Conservation (phyloP, 2,797 vertebrate species). For the Falco novaeseelandiae region DNA sequence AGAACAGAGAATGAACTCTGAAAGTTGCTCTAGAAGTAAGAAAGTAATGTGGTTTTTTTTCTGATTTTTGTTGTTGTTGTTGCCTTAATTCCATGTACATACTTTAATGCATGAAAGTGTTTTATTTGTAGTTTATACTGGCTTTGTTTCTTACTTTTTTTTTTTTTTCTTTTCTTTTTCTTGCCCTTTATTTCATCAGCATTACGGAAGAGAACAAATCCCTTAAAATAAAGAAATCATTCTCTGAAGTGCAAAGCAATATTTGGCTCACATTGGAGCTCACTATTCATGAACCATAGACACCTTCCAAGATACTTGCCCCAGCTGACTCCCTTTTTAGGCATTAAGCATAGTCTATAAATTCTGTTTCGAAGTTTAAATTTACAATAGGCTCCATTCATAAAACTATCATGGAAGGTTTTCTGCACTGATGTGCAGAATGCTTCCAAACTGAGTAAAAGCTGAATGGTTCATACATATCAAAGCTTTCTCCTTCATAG, state of each 20-base stretch:
- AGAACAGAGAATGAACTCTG: background rate
- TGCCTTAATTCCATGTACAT: background rate
- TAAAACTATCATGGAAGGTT: slow-evolving; percentile 18
- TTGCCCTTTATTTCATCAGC: background rate
- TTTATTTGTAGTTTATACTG: background rate
- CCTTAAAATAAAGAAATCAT: background rate
- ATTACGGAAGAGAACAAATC: background rate
- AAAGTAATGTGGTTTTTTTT: background rate
- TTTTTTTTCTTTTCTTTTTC: background rate
- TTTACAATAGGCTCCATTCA: slow-evolving; percentile 51
- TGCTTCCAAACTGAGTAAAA: slow-evolving; percentile 40
- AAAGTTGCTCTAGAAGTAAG: background rate
- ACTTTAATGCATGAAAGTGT: background rate
- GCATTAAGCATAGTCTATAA: slow-evolving; percentile 16
- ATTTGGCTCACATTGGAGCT: background rate
- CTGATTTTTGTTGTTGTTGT: background rate
- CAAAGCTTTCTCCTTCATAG: slow-evolving; percentile 30
- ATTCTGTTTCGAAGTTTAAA: slow-evolving; percentile 28
- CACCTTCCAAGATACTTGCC: background rate
- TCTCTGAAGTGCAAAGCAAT: background rate
- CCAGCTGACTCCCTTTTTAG: slow-evolving; percentile 1
- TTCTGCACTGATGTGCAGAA: slow-evolving; percentile 21
- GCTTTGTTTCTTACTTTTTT: background rate
- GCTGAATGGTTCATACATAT: background rate
- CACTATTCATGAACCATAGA: background rate